These are phyloP conservation scores for Oostethus manadensis DNA, from an alignment of 2,113 vertebrate genomes.

Conservation along the genomic window DNA sequence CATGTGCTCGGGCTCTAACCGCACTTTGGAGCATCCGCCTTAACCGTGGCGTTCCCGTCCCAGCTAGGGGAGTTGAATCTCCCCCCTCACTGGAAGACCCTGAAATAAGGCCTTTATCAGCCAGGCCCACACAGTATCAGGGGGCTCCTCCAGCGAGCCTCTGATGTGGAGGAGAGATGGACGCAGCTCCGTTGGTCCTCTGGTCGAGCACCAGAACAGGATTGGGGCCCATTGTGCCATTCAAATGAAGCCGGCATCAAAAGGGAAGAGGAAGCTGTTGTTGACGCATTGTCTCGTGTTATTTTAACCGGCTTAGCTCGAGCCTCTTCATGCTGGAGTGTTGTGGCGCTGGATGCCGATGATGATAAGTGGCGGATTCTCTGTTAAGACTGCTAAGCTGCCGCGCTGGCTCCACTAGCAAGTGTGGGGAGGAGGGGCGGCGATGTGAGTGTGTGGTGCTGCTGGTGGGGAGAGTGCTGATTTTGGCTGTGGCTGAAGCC, in stretches of 20 bases:
- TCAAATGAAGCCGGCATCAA: slow-evolving; percentile 75
- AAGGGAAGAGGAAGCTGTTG: slow-evolving; percentile 70
- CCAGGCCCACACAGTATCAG: slow-evolving; percentile 72
- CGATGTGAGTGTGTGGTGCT: slow-evolving; percentile 33
- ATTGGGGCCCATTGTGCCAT: slow-evolving; percentile 70
- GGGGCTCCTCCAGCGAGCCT: slow-evolving; percentile 67
- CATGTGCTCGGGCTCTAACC: slow-evolving; percentile 44
- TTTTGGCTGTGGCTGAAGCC: slow-evolving; percentile 68
- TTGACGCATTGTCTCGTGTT: slow-evolving; percentile 71
- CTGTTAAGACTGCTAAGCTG: slow-evolving; percentile 71
- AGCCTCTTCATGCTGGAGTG: slow-evolving; percentile 72
- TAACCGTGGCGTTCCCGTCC: slow-evolving; percentile 57
- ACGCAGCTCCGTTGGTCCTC: slow-evolving; percentile 67
- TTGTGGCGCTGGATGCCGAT: slow-evolving; percentile 69
- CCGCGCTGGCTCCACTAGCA: slow-evolving; percentile 61
- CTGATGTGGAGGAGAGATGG: slow-evolving; percentile 74
- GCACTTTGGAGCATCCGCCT: slow-evolving; percentile 58
- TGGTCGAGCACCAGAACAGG: slow-evolving; percentile 72
- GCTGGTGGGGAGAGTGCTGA: slow-evolving; percentile 44
- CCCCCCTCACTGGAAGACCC: slow-evolving; percentile 67
- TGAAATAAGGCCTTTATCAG: slow-evolving; percentile 77
- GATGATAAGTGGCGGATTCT: slow-evolving; percentile 73
- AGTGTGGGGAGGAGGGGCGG: slow-evolving; percentile 5
- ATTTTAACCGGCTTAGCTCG: slow-evolving; percentile 73
- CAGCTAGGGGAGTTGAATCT: slow-evolving; percentile 66